Evolutionary conservation across 1,140 invertebrate species (phyloP).

Genomic region (Drosophila carrolli): DNA sequence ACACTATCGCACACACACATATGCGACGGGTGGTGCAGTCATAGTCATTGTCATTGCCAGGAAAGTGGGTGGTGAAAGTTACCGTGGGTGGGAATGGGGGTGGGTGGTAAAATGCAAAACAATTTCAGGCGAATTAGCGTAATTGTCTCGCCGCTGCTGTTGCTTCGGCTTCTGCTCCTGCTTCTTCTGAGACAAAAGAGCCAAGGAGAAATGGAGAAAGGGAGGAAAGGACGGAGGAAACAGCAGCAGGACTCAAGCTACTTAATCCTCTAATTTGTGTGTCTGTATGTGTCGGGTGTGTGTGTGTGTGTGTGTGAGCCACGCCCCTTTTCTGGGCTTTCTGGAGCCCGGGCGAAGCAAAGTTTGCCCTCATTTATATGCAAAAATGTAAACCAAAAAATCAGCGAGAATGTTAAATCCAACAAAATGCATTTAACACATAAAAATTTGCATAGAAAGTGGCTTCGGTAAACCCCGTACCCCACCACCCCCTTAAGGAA

Average conservation of each 20-base stretch:
- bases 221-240: not conserved
- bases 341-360: slow-evolving; percentile 18
- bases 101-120: slow-evolving; percentile 42
- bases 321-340: slow-evolving; percentile 54
- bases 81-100: not conserved
- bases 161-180: slow-evolving; percentile 37
- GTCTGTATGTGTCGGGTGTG: slow-evolving; percentile 11
- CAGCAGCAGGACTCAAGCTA: slow-evolving; percentile 75
- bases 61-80: slow-evolving; percentile 4
- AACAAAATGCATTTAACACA: slow-evolving; percentile 84
- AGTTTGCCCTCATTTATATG: slow-evolving; percentile 79
- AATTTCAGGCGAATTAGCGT: slow-evolving; percentile 74
- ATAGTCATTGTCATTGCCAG: slow-evolving; percentile 48
- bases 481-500: not conserved
- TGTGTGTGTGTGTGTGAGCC: slow-evolving; percentile 24
- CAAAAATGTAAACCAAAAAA: slow-evolving; percentile 84
- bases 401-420: slow-evolving; percentile 84
- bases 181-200: slow-evolving; percentile 39
- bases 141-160: slow-evolving; percentile 75
- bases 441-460: slow-evolving; percentile 84
- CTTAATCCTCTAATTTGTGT: slow-evolving; percentile 63
- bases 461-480: slow-evolving; percentile 61
- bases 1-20: slow-evolving; percentile 13
- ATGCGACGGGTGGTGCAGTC: slow-evolving; percentile 31
- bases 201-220: slow-evolving; percentile 24